Conservation (phyloP, 2,113 vertebrate species). For the Xenopus borealis region DNA sequence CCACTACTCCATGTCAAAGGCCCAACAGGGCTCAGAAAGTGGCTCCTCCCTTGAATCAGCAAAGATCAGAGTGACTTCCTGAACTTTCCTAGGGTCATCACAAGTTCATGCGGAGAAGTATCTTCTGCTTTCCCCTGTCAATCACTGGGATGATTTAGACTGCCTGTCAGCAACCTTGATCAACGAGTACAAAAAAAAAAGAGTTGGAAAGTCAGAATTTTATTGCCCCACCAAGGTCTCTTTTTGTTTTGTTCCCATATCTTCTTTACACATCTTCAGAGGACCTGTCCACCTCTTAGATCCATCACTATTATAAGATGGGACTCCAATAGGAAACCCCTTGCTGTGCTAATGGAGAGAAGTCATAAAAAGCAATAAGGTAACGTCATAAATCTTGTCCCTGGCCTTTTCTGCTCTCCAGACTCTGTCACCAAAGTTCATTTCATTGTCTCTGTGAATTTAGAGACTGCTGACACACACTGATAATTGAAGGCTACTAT, state of each 20-base stretch:
- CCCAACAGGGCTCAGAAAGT: constrained; percentile 31
- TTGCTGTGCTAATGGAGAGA: constrained; percentile 38
- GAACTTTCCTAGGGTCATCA: constrained; percentile 33
- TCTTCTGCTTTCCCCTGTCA: constrained; percentile 20
- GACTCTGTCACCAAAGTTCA: constrained; percentile 27
- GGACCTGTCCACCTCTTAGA: constrained; percentile 45
- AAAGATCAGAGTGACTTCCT: constrained; percentile 42
- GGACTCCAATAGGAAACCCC: constrained; percentile 41
- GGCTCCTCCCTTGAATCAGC: constrained; percentile 31
- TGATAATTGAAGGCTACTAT: constrained; percentile 1
- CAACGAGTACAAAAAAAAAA: constrained; percentile 29
- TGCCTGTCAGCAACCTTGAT: constrained; percentile 44
- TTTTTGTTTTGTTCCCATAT: constrained; percentile 42
- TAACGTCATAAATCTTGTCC: constrained; percentile 41
- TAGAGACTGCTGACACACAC: constrained; percentile 24
- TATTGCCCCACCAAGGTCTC: constrained; percentile 35
- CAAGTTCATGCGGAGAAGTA: constrained; percentile 36
- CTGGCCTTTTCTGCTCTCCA: constrained; percentile 16
- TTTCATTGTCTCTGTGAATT: constrained; percentile 28
- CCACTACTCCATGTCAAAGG: constrained; percentile 39
- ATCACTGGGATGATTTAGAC: constrained; percentile 44
- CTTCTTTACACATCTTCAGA: constrained; percentile 46
- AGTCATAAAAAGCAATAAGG: constrained; percentile 40
- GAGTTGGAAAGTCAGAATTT: constrained; percentile 33
- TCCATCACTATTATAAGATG: constrained; percentile 36